These are phyloP conservation scores for Onthophagus sagittarius DNA, from an alignment of 2,888 invertebrate genomes.

Conservation along the genomic window DNA sequence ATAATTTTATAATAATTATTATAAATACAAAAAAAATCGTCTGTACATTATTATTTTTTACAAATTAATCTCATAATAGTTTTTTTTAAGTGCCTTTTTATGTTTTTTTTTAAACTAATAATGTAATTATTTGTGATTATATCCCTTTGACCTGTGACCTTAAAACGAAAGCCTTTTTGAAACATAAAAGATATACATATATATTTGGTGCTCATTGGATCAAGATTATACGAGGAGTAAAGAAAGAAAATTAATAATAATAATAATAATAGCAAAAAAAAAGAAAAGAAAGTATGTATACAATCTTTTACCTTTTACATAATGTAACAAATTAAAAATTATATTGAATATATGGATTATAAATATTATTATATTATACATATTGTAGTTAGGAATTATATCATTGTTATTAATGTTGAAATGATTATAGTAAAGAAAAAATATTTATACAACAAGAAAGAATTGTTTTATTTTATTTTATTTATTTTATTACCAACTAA, in stretches of 20 bases:
- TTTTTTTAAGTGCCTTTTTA: neutral
- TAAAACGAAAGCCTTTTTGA: neutral
- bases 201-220: neutral
- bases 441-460: conserved; percentile 23
- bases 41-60: neutral
- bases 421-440: conserved; percentile 29
- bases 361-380: neutral
- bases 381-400: conserved; percentile 30
- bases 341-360: neutral
- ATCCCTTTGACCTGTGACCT: neutral
- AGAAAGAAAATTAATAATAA: neutral
- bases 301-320: conserved; percentile 21
- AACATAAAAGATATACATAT: neutral
- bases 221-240: neutral
- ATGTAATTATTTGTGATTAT: neutral
- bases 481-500: too few species aligned
- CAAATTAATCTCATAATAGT: too few species aligned
- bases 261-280: neutral
- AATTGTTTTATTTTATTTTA: neutral
- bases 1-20: neutral
- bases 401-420: conserved; percentile 35
- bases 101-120: neutral
- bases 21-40: neutral
- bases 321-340: conserved; percentile 22
- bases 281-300: conserved; percentile 16